Base-by-base conservation (phyloP, 2,113 vertebrate genomes). In the Kryptolebias marmoratus region DNA sequence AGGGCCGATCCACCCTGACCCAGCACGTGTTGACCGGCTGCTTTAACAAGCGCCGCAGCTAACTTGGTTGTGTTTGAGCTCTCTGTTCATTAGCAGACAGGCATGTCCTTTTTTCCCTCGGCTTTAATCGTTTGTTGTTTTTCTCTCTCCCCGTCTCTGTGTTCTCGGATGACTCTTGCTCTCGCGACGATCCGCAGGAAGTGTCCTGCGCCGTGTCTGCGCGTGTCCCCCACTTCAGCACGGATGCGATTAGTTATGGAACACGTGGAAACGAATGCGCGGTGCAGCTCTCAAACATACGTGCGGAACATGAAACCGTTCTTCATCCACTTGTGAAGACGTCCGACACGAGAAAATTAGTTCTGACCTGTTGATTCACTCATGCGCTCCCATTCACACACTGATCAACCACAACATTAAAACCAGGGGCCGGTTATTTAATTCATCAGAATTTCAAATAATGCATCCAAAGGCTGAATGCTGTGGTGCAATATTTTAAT, bases 51-150 rank as follows among this genome's bases (percentile, higher is more conserved):
- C 72, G 57, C 78, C 57, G 68, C 68, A 59, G 66, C 81, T 90
- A 90, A 90, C 22, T 88, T 87, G 79, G 80, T 58, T 78, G 68
- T 64, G 68, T 83, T 73, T 88, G 80, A 82, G 80, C n/a, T 86
- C 73, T 73, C 69, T 79, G 54, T 79, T 85, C 80, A 89, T 88
- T 85, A 83, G 64, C 79, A 30, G 66, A 49, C 65, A 82, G 73
- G 79, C 76, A 66, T 68, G 60, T 30, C 27, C 47, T 12, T 53
- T 42, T 61, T 22, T 22, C 22, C 11, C 69, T 75, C 59, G 52
- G 66, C 68, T 68, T 62, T 39, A 28, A 56, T 68, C 55, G 3
- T 36, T 49, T 18, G 5, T 47, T 14, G 12, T 54, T 11, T 68
- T 42, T 63, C 16, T 65, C 15, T 7, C 14, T 16, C 5, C 56